phyloP scores from a whole-genome alignment of 2,797 vertebrate species.

The Syndactyla subalaris region DNA sequence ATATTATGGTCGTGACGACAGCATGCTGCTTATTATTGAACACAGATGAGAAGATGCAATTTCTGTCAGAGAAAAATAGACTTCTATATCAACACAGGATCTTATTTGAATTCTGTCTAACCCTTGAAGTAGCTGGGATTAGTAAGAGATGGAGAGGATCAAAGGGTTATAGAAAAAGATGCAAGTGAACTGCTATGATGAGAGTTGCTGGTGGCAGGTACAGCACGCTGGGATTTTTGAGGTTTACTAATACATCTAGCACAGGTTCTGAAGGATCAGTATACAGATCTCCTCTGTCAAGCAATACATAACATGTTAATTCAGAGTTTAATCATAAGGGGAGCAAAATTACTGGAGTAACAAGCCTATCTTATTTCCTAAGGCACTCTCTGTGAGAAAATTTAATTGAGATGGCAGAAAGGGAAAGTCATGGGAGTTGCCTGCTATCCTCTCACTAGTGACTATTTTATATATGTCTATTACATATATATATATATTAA shows the following conservation, averaged over 20 bases:
- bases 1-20: background rate
- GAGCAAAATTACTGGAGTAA: background rate
- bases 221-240: background rate
- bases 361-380: background rate
- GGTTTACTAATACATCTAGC: background rate
- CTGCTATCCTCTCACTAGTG: background rate
- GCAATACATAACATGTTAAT: background rate
- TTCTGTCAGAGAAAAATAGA: background rate
- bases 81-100: slow-evolving; percentile 10
- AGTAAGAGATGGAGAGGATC: slow-evolving; percentile 39
- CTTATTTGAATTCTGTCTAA: slow-evolving; percentile 27
- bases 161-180: slow-evolving; percentile 22
- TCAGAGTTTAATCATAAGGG: background rate
- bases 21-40: background rate
- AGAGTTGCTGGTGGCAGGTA: slow-evolving; percentile 1
- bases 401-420: background rate
- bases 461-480: background rate
- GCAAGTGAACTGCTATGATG: background rate
- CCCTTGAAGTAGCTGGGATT: slow-evolving; percentile 44
- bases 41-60: background rate
- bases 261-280: background rate
- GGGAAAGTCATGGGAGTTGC: background rate
- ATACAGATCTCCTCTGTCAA: background rate
- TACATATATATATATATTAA: background rate
- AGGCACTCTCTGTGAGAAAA: background rate